Base-by-base conservation (phyloP, 2,797 vertebrate species). In the Sebastes oblongus region DNA sequence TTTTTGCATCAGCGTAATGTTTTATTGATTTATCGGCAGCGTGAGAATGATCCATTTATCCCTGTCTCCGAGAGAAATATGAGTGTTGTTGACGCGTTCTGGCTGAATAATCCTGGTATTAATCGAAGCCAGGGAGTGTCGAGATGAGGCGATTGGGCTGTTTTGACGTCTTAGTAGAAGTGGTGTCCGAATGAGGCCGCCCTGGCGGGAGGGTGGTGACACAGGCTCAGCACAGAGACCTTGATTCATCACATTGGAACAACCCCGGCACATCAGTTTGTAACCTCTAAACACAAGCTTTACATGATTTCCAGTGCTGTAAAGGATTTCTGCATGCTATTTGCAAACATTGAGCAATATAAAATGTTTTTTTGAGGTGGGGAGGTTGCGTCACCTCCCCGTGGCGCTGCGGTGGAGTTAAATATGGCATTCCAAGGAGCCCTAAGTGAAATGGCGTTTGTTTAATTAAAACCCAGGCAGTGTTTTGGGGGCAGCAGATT, bases 11-110 rank as follows among this genome's bases (percentile, higher is more conserved):
- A 79, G 86, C 55, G 39, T 93, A 91, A 95, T 94, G 90, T 92
- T 92, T 88, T 94, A 95, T 94, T 91, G 94, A 95, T 95, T 94
- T 90, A 93, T 94, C 22, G 84, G 87, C 89, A 85, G 84, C 14
- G 12, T 59, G 81, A 89, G 89, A 89, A 88, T 84, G 86, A 93
- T 91, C 83, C 82, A 93, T 94, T 95, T 87, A 93, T 92, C 87
- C 89, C 54, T 4, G 50, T 90, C 91, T 86, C 36, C 1, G 66
- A 65, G 75, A 91, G 88, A 93, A 95, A 93, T 93, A 91, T 91
- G 89, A 92, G 74, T 60, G 76, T 68, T 85, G 83, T 85, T 91
- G 91, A 88, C 69, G 77, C 14, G 68, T 90, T 94, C 85, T 85
- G 82, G 80, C 65, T 89, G 89, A 92, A 90, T 91, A 88, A 89